phyloP scores from a whole-genome alignment of 2,888 invertebrate species.

The Acrobasis suavella region DNA sequence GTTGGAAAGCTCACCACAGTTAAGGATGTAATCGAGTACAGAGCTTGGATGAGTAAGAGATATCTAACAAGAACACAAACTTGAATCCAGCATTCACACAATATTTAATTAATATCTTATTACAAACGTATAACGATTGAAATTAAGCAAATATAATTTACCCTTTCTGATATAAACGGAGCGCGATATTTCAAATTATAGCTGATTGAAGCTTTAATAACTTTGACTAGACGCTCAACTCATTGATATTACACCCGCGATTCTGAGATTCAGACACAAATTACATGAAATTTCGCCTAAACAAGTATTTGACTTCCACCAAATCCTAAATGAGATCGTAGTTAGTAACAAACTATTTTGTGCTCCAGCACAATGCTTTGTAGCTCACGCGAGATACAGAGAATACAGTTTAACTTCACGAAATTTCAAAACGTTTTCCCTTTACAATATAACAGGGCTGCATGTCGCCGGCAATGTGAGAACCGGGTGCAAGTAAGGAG shows the following conservation, averaged over 20 bases:
- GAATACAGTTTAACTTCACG: background rate
- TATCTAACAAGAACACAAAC: too few relatives aligned
- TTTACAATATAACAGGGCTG: background rate
- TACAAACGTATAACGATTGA: background rate
- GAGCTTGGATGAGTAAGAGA: too few relatives aligned
- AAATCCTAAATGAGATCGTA: conserved; percentile 5
- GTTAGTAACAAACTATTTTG: background rate
- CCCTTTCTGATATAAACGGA: background rate
- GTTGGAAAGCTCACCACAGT: too few relatives aligned
- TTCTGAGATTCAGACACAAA: background rate
- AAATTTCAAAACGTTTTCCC: conserved; percentile 4
- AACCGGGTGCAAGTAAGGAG: background rate
- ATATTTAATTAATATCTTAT: background rate
- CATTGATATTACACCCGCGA: too few relatives aligned
- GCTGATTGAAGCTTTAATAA: background rate
- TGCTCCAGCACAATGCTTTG: conserved; percentile 2
- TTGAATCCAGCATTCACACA: background rate
- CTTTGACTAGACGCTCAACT: background rate
- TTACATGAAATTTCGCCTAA: background rate
- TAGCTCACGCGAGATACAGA: background rate
- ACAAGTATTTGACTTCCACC: conserved; percentile 7
- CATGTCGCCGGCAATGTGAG: background rate
- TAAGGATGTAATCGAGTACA: too few relatives aligned
- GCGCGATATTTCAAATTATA: background rate
- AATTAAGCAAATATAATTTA: background rate